These are phyloP conservation scores for Emydura subglobosa DNA, from an alignment of 2,113 vertebrate species.

Conservation along the genomic window DNA sequence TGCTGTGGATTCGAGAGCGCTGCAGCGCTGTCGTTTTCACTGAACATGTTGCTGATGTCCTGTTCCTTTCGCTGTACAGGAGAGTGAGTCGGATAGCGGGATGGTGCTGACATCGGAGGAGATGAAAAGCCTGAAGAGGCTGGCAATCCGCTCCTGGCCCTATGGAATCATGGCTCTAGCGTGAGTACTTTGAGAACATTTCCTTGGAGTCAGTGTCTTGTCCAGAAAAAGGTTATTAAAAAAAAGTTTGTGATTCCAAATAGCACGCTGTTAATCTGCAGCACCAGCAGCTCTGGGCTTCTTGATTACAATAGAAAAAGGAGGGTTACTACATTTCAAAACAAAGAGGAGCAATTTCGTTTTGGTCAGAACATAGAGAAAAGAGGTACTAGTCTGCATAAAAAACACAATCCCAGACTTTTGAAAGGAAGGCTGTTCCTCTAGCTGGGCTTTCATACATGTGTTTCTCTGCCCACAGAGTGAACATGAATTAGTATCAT, in stretches of 20 bases:
- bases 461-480: background rate
- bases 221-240: background rate
- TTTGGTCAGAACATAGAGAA: background rate
- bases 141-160: conserved; percentile 87
- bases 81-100: conserved; percentile 87
- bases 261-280: background rate
- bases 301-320: background rate
- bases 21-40: background rate
- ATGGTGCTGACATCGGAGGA: conserved; percentile 89
- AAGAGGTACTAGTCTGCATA: background rate
- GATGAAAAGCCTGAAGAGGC: conserved; percentile 85
- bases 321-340: background rate
- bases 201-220: background rate
- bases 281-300: background rate
- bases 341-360: background rate
- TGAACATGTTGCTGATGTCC: background rate
- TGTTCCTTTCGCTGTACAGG: conserved; percentile 72
- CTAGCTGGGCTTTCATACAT: background rate
- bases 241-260: background rate
- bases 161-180: conserved; percentile 90
- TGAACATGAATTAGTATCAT: background rate
- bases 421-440: background rate
- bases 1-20: background rate
- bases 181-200: conserved; percentile 78
- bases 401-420: background rate